Conservation (phyloP, 2,888 invertebrate species). For the Drosophila tripunctata region DNA sequence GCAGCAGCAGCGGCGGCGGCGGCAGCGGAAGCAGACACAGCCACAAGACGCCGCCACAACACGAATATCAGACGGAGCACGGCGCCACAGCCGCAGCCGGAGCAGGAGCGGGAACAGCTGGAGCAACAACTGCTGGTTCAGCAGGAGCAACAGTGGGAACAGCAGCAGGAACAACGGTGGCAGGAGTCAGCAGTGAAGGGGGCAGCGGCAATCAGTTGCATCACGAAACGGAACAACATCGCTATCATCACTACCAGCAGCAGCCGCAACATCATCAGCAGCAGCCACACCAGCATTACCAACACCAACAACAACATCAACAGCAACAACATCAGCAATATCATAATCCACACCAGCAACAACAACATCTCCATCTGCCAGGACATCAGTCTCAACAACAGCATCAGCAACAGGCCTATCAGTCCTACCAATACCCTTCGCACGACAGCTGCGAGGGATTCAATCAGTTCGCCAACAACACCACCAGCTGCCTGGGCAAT, state of each 20-base stretch:
- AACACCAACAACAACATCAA: constrained; percentile 57
- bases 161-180: constrained; percentile 9
- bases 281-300: constrained; percentile 49
- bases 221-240: constrained; percentile 57
- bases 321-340: constrained; percentile 51
- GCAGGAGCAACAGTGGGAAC: background rate
- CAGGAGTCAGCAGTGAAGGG: constrained; percentile 11
- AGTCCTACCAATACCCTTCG: constrained; percentile 65
- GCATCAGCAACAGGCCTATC: constrained; percentile 63
- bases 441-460: constrained; percentile 82
- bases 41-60: constrained; percentile 76
- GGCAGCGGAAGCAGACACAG: constrained; percentile 67
- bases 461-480: constrained; percentile 79
- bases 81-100: constrained; percentile 67
- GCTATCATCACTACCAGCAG: constrained; percentile 59
- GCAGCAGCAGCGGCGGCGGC: constrained; percentile 65
- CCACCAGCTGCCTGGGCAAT: constrained; percentile 79
- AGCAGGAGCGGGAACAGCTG: constrained; percentile 14
- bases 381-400: constrained; percentile 59
- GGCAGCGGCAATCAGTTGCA: constrained; percentile 39
- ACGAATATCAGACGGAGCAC: constrained; percentile 76
- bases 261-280: constrained; percentile 49
- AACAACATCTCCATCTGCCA: constrained; percentile 55
- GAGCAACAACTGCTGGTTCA: constrained; percentile 17
- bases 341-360: constrained; percentile 51